These are phyloP conservation scores for Hirtodrosophila trivittata DNA, from an alignment of 2,888 invertebrate species.

Conservation along the genomic window DNA sequence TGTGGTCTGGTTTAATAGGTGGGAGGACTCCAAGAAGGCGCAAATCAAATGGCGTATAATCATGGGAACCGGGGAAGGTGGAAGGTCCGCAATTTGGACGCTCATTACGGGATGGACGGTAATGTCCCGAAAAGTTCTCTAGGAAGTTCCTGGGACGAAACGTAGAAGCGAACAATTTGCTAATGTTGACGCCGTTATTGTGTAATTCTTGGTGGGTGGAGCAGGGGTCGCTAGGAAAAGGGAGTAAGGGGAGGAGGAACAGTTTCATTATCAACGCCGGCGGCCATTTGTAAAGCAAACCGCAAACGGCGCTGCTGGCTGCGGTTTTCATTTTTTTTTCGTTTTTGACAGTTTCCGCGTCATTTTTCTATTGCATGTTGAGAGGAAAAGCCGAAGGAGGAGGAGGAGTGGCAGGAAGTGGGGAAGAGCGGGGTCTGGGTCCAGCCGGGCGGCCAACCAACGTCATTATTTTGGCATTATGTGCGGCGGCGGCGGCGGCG, in stretches of 20 bases:
- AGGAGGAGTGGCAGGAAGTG: background rate
- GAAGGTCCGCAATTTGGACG: constrained; percentile 46
- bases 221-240: constrained; percentile 33
- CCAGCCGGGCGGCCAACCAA: constrained; percentile 38
- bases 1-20: too few relatives aligned
- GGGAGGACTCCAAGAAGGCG: too few relatives aligned
- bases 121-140: constrained; percentile 19
- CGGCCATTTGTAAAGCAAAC: constrained; percentile 73
- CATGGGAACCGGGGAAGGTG: constrained; percentile 18
- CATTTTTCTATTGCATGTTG: constrained; percentile 67
- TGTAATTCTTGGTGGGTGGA: constrained; percentile 58
- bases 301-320: constrained; percentile 58
- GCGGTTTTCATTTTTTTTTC: constrained; percentile 44
- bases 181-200: constrained; percentile 78
- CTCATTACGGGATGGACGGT: constrained; percentile 46
- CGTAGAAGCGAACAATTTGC: constrained; percentile 66
- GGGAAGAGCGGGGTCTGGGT: constrained; percentile 20
- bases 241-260: constrained; percentile 6
- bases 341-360: constrained; percentile 71
- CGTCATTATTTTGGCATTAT: constrained; percentile 77
- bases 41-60: constrained; percentile 14
- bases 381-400: background rate
- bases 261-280: constrained; percentile 56
- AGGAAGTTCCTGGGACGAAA: constrained; percentile 19
- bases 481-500: constrained; percentile 32